phyloP scores from a whole-genome alignment of 2,113 vertebrate genomes.

The Hippocampus zosterae region DNA sequence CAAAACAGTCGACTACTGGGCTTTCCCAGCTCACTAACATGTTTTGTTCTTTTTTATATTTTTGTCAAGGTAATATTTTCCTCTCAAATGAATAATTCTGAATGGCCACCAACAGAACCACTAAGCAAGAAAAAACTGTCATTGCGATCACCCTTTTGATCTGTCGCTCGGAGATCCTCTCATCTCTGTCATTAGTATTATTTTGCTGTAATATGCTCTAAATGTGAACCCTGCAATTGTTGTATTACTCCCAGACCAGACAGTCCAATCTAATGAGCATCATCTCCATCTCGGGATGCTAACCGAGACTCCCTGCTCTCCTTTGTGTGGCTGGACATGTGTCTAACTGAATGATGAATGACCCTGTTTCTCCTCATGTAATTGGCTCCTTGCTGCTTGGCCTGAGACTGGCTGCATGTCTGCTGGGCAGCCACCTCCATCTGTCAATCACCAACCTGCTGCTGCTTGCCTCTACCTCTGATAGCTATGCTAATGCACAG shows the following conservation, averaged over 20 bases:
- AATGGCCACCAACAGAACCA: too few relatives aligned
- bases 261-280: constrained; percentile 66
- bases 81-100: too few relatives aligned
- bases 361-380: constrained; percentile 64
- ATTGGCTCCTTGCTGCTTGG: constrained; percentile 68
- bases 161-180: neutral
- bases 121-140: too few relatives aligned
- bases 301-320: constrained; percentile 36
- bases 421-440: constrained; percentile 65
- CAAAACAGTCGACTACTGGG: too few relatives aligned
- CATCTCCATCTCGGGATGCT: constrained; percentile 49
- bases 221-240: constrained; percentile 39
- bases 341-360: constrained; percentile 76
- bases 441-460: constrained; percentile 69
- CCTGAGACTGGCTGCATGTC: constrained; percentile 57
- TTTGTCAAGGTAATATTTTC: too few relatives aligned
- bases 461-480: constrained; percentile 63
- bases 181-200: constrained; percentile 4
- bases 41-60: too few relatives aligned
- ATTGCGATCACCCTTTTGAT: too few relatives aligned
- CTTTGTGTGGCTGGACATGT: constrained; percentile 71
- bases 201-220: constrained; percentile 25
- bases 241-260: constrained; percentile 37
- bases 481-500: constrained; percentile 72
- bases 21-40: too few relatives aligned